Evolutionary conservation across 2,113 vertebrate genomes (phyloP).

Genomic region (Amazona guildingii): DNA sequence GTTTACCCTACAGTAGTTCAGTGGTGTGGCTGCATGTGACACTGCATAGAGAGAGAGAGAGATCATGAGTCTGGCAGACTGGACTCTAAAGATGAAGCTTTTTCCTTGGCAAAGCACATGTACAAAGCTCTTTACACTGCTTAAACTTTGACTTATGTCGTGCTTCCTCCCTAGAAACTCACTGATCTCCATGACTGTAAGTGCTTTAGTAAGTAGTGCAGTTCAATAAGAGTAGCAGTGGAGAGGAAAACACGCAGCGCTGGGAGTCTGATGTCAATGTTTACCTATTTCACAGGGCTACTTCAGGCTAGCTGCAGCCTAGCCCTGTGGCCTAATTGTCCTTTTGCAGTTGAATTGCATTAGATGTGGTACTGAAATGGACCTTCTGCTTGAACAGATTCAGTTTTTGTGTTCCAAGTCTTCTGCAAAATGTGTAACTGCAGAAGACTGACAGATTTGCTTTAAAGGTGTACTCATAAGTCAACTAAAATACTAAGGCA

Average conservation of each 20-base stretch:
- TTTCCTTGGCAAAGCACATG: background rate
- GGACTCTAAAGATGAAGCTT: background rate
- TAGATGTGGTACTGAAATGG: background rate
- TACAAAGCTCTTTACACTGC: background rate
- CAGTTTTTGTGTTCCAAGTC: background rate
- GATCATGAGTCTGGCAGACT: rapidly evolving
- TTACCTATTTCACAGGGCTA: background rate
- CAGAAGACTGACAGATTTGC: background rate
- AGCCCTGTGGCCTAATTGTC: background rate
- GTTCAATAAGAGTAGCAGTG: background rate
- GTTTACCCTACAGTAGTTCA: background rate
- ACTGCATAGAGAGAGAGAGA: background rate
- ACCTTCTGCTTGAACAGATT: background rate
- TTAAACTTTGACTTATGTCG: background rate
- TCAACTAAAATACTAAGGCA: background rate
- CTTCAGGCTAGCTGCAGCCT: background rate
- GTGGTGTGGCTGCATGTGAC: background rate
- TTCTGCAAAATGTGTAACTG: background rate
- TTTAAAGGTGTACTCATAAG: background rate
- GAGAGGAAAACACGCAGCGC: background rate
- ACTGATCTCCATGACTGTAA: background rate
- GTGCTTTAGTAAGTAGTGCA: background rate
- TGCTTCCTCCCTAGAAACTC: background rate
- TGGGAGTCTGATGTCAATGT: background rate
- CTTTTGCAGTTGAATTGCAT: background rate